Base-by-base conservation (phyloP, 2,888 invertebrate species). In the Meloe dianella region DNA sequence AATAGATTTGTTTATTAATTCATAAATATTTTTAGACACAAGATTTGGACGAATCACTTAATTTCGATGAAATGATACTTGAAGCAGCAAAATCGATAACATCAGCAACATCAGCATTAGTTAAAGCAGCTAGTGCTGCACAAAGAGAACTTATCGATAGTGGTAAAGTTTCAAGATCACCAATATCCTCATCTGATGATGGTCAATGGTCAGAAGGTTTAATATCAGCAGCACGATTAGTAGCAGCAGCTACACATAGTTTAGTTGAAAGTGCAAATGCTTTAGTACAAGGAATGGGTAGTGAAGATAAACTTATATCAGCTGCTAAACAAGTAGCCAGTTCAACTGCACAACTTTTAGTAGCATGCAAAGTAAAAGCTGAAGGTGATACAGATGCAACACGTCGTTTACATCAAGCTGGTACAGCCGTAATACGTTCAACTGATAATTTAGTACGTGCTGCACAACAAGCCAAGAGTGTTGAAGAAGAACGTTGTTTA, bases 341-440 rank as follows among this genome's bases (percentile, higher is more conserved):
- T 61, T 96, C 96, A 1, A 99, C 99, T 0, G 99, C 99, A 0
- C 98, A 98, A 80, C 87, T 99, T 64, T 85, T 99, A 62, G 97
- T 99, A 57, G 98, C 99, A 0, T 99, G 99, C 85, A 97, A 98
- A 88, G 98, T 99, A 66, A 98, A 98, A 84, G 97, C 98, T 0
- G 98, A 98, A 85, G 94, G 96, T 1, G 94, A 96, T 68, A 96
- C 97, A 8, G 95, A 96, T 75, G 93, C 96, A 8, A 98, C 97
- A 60, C 91, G 95, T 57, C 89, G 98, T 12, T 86, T 98, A 47
- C 92, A 97, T 83, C 89, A 93, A 14, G 98, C 98, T 0, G 98
- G 98, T 14, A 97, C 97, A 75, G 97, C 96, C 4, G 98, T 99
- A 1, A 98, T 98, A 85, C 89, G 95, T 70, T 98, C 98, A 3